A percentile compares a stretch with the other conserved stretches of the same genome.
Evolutionary conservation across 2,888 invertebrate species (phyloP).

Genomic region (Merodon equestris): DNA sequence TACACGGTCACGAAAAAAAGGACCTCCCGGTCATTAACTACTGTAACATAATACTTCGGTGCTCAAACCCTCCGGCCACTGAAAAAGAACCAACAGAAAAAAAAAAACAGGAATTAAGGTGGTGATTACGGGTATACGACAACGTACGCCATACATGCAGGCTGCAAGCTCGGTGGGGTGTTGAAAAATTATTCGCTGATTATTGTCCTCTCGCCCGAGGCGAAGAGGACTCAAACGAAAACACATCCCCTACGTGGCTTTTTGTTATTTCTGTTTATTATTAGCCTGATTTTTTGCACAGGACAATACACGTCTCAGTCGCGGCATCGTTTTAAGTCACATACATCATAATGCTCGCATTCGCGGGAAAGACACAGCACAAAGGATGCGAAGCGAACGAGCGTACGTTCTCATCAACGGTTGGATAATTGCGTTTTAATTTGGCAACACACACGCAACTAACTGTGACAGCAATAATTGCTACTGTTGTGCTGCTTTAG

Average conservation of each 20-base stretch:
- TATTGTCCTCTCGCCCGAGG: slow-evolving; percentile 60
- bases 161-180: slow-evolving; percentile 66
- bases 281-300: slow-evolving; percentile 63
- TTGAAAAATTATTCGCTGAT: slow-evolving; percentile 67
- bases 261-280: slow-evolving; percentile 64
- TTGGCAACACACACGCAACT: slow-evolving; percentile 61
- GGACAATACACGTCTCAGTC: slow-evolving; percentile 44
- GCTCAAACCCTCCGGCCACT: slow-evolving; percentile 49
- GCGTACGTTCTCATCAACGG: slow-evolving; percentile 62
- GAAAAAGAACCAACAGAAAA: slow-evolving; percentile 12
- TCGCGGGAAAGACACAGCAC: slow-evolving; percentile 16
- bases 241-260: slow-evolving; percentile 32
- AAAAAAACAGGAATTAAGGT: slow-evolving; percentile 46
- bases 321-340: slow-evolving; percentile 62
- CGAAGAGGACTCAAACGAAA: slow-evolving; percentile 30
- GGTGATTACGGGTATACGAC: slow-evolving; percentile 51
- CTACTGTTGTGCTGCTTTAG: slow-evolving; percentile 9
- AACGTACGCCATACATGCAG: too few species aligned
- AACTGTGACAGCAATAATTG: slow-evolving; percentile 58
- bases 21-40: slow-evolving; percentile 61
- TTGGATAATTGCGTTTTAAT: slow-evolving; percentile 68
- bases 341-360: slow-evolving; percentile 35
- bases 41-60: slow-evolving; percentile 53
- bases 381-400: slow-evolving; percentile 12
- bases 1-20: slow-evolving; percentile 17